A percentile compares a stretch with the other conserved stretches of the same genome.
These are phyloP conservation scores for Plagodis dolabraria DNA, from an alignment of 2,888 invertebrate genomes.

Conservation along the genomic window DNA sequence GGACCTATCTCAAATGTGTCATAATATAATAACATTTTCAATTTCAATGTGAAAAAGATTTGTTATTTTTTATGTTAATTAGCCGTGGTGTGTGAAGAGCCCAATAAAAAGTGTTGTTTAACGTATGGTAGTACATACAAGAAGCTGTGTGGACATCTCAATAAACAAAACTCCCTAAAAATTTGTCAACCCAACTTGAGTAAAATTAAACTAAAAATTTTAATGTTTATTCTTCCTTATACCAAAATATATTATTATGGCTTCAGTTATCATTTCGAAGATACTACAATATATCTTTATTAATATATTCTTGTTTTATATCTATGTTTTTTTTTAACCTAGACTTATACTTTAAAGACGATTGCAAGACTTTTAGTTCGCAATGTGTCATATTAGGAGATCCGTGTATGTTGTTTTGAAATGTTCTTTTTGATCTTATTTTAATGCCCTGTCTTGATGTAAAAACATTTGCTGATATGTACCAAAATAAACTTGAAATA, in stretches of 20 bases:
- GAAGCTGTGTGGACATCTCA: constrained; percentile 56
- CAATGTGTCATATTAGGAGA: constrained; percentile 78
- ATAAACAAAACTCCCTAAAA: constrained; percentile 14
- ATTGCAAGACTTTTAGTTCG: constrained; percentile 78
- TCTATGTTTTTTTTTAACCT: constrained; percentile 73
- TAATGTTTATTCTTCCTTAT: constrained; percentile 70
- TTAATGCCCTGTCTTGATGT: constrained; percentile 13
- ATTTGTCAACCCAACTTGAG: constrained; percentile 57
- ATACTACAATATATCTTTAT: constrained; percentile 76
- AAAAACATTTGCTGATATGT: constrained; percentile 44
- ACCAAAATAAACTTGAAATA: constrained; percentile 22
- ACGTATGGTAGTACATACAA: constrained; percentile 5
- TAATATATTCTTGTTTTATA: constrained; percentile 72
- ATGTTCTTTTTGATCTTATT: constrained; percentile 59
- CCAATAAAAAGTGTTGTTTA: not conserved
- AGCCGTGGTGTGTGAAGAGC: not conserved
- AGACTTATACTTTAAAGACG: constrained; percentile 71
- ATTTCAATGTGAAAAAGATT: no score
- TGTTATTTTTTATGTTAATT: no score
- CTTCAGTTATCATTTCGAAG: constrained; percentile 78
- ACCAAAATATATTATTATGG: constrained; percentile 85
- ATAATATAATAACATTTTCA: no score
- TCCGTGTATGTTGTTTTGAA: constrained; percentile 55
- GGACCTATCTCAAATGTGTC: no score
- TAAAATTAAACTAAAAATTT: constrained; percentile 64